phyloP scores from a whole-genome alignment of 2,797 vertebrate genomes.

The Gadopsis marmoratus region DNA sequence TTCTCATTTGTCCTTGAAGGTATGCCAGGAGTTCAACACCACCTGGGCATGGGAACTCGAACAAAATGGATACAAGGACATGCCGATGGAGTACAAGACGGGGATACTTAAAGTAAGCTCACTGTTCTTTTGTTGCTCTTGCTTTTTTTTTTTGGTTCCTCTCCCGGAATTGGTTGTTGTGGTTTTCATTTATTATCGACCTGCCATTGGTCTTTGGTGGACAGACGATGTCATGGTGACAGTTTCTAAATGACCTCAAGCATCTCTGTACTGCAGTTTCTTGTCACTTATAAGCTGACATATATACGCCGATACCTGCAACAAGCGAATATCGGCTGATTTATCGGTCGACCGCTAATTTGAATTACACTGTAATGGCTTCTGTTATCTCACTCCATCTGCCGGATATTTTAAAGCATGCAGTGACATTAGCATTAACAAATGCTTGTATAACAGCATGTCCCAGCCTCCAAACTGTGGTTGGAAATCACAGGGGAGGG shows the following conservation, averaged over 20 bases:
- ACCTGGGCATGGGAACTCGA: slow-evolving; percentile 99
- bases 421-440: not conserved
- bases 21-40: slow-evolving; percentile 96
- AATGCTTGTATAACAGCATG: not conserved
- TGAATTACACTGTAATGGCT: too few relatives aligned
- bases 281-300: too few relatives aligned
- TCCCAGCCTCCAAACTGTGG: not conserved
- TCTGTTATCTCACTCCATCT: not conserved
- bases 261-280: too few relatives aligned
- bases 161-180: too few relatives aligned
- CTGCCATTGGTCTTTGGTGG: too few relatives aligned
- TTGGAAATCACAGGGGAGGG: not conserved
- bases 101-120: slow-evolving; percentile 93
- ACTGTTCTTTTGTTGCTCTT: not conserved
- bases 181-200: too few relatives aligned
- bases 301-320: too few relatives aligned
- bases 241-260: too few relatives aligned
- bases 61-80: slow-evolving; percentile 94
- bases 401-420: not conserved
- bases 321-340: too few relatives aligned
- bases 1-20: slow-evolving; percentile 75
- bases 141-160: too few relatives aligned
- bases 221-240: too few relatives aligned
- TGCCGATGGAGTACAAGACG: slow-evolving; percentile 94
- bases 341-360: too few relatives aligned